Evolutionary conservation across 2,797 vertebrate species (phyloP), one percentile per base, ranked within the genome.

Genomic region (Poecilia velifera): DNA sequence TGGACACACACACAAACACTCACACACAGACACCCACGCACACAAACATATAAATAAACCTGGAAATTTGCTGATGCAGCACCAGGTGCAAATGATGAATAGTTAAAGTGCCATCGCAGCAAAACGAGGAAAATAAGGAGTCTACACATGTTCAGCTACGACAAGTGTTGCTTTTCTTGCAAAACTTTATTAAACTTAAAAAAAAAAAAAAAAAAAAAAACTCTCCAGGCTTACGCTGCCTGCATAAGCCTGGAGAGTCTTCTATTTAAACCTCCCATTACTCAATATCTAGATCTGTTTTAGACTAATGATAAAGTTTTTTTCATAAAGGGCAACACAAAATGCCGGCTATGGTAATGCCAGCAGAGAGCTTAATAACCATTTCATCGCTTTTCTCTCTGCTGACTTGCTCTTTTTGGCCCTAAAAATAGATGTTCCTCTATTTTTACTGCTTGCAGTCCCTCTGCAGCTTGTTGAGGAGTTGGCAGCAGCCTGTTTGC

Each of bases 11-110:
- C 25, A 66, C 49, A 49, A 16, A 36, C 34, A 9, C 36, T 0
- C 9, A 41, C 36, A 41, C 7, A 70, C 0, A 16, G 14, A 55
- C 22, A 64, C 47, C 25, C 41, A 13, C 39, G 0, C n/a, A n/a
- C 14, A 28, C 4, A 28, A 13, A 71, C 12, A 46, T 14, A 46
- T 71, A 71, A n/a, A 71, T n/a, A 45, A 28, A 72, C 12, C 43
- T 45, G 25, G 64, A 78, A 82, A 85, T 82, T 47, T 92, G 89
- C 91, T 76, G 86, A 81, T 73, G 39, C 84, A 88, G 90, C 90
- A 88, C 79, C 89, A 93, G 91, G 91, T 94, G 90, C 84, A 89
- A 88, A 90, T 89, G 81, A 84, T 90, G 87, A 88, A 93, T 92
- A 88, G 85, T 89, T 88, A 41, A 91, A 74, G 74, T 86, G 82